Base-by-base conservation (phyloP, 1,140 invertebrate genomes). In the Araneus ventricosus region DNA sequence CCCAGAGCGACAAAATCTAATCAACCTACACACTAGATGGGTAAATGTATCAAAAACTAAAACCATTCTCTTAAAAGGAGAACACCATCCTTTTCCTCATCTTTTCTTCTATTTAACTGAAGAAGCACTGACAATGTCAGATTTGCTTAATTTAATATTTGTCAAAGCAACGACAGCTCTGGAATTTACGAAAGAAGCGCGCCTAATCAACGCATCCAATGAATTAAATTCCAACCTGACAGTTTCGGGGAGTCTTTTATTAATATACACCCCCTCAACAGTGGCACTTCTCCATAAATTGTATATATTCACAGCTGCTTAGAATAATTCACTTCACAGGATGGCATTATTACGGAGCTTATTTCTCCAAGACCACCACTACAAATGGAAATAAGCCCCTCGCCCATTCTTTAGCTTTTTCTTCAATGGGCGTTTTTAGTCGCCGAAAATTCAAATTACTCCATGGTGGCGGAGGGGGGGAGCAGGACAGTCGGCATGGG, bases 221-320 rank as follows among this genome's bases (percentile, higher is more conserved):
- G 34, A 75, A 75, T 75, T 75, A 17, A 75, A 75, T 75, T 75
- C 34, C 34, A 75, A 20, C 30, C 27, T 75, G 70, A 20, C 30
- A 3, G 7, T 24, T 75, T 75, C 17, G 5, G 30, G 17, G 17
- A 37, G 30, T 37, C 30, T 20, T 75, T 34, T 75, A 75, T 75
- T 75, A 75, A 75, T 75, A 75, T 75, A 75, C 70, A 75, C 4
- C 30, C 30, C 70, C 70, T 75, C 70, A 34, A 20, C 17, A 30
- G 17, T 4, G 30, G 27, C 30, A 34, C 37, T 75, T 8, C 30
- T 75, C 17, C 34, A 34, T 75, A 75, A 75, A 90, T 79, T 79
- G 70, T 90, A 79, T 90, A 80, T 90, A 90, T 90, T 90, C 88
- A 90, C 88, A 79, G 88, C 67, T 79, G 88, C 75, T 34, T 79